Conservation (phyloP, 2,797 vertebrate species). For the Ctenosaura bakeri region DNA sequence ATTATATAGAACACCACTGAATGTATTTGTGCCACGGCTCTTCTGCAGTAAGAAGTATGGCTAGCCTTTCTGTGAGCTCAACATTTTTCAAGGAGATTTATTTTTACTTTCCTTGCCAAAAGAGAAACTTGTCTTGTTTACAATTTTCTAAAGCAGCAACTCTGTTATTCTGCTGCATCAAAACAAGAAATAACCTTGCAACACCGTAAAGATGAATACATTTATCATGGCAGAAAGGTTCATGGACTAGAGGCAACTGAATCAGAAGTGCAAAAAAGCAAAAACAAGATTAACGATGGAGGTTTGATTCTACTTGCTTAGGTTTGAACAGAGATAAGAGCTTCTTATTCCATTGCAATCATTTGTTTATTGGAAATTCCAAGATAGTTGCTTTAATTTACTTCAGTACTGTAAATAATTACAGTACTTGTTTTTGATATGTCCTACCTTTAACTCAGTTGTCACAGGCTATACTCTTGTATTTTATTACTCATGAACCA, state of each 20-base stretch:
- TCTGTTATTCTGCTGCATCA: neutral
- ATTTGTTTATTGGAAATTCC: neutral
- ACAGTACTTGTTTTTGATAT: neutral
- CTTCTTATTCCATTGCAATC: neutral
- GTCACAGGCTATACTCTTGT: too few species aligned
- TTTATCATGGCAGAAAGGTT: neutral
- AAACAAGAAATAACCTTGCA: neutral
- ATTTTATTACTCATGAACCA: neutral
- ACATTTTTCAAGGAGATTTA: too few species aligned
- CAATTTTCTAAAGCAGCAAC: neutral
- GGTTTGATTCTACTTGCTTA: neutral
- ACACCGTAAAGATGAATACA: neutral
- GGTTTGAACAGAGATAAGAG: neutral
- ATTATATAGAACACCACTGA: too few species aligned
- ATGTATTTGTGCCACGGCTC: too few species aligned
- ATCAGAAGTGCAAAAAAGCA: neutral
- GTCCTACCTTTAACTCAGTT: neutral
- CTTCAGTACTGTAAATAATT: neutral
- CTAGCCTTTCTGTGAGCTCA: too few species aligned
- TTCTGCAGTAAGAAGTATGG: too few species aligned
- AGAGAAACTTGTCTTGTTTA: neutral
- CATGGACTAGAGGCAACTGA: neutral
- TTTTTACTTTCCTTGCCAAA: neutral
- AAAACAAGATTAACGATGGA: neutral
- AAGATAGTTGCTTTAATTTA: neutral